Conservation (phyloP, 2,888 invertebrate genomes). For the Orthosia gothica region DNA sequence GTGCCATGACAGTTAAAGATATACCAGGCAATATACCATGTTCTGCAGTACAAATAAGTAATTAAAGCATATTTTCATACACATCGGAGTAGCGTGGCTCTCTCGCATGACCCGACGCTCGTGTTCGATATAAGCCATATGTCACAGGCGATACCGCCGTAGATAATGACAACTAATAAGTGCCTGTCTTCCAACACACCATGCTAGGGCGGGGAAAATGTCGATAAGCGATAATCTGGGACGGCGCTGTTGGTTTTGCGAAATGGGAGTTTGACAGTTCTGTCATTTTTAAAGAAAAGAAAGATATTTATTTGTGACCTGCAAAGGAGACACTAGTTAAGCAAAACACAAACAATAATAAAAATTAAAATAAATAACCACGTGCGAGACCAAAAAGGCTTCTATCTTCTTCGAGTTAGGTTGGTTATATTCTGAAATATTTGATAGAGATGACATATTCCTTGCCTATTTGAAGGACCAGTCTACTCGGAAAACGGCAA, state of each 20-base stretch:
- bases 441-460: no score
- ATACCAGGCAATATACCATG: slow-evolving; percentile 32
- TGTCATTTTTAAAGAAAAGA: no score
- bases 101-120: slow-evolving; percentile 83
- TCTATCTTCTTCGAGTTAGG: no score
- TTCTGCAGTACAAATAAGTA: slow-evolving; percentile 78
- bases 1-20: slow-evolving; percentile 40
- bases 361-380: no score
- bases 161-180: slow-evolving; percentile 91
- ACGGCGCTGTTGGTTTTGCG: neutral
- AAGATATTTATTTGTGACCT: no score
- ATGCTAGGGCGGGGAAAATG: slow-evolving; percentile 74
- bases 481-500: no score
- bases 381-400: no score
- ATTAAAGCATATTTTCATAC: slow-evolving; percentile 83
- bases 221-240: slow-evolving; percentile 63
- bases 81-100: slow-evolving; percentile 80
- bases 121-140: slow-evolving; percentile 89
- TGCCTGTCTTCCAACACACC: slow-evolving; percentile 88
- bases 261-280: neutral
- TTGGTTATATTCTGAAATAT: no score
- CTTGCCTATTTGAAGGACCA: no score
- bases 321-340: no score
- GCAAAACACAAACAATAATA: no score
- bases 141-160: slow-evolving; percentile 87